Evolutionary conservation across 2,888 invertebrate species (phyloP).

Genomic region (Vesta saturnalis): DNA sequence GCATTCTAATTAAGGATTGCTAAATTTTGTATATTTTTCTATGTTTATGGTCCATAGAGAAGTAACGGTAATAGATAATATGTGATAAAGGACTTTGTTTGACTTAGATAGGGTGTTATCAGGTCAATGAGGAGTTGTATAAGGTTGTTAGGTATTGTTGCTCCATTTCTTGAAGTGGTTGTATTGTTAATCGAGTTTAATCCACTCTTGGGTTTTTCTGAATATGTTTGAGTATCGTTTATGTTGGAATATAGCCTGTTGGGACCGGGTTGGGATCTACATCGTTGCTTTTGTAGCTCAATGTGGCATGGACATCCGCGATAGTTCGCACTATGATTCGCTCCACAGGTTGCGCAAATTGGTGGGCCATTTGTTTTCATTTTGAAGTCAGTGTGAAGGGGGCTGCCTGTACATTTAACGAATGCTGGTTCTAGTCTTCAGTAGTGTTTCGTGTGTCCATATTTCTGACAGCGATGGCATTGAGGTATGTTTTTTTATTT

Average conservation of each 20-base stretch:
- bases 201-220: slow-evolving; percentile 9
- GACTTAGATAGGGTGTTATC: slow-evolving; percentile 17
- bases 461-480: slow-evolving; percentile 22
- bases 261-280: slow-evolving; percentile 1
- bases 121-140: slow-evolving; percentile 21
- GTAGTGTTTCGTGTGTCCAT: slow-evolving; percentile 26
- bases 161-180: slow-evolving; percentile 7
- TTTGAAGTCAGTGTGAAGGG: slow-evolving; percentile 16
- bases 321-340: neutral
- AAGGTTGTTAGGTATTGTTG: slow-evolving; percentile 7
- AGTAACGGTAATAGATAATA: slow-evolving; percentile 15
- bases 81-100: slow-evolving; percentile 20
- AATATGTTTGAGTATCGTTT: slow-evolving; percentile 4
- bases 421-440: slow-evolving; percentile 20
- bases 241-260: neutral
- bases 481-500: slow-evolving; percentile 25
- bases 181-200: slow-evolving; percentile 11
- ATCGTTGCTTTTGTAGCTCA: slow-evolving; percentile 7
- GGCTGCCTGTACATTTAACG: slow-evolving; percentile 20
- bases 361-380: slow-evolving; percentile 12
- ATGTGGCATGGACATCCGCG: neutral
- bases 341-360: slow-evolving; percentile 25
- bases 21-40: slow-evolving; percentile 17
- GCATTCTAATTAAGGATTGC: slow-evolving; percentile 26
- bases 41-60: slow-evolving; percentile 14